Evolutionary conservation across 1,140 invertebrate genomes (phyloP).

Genomic region (Theocolax elegans): DNA sequence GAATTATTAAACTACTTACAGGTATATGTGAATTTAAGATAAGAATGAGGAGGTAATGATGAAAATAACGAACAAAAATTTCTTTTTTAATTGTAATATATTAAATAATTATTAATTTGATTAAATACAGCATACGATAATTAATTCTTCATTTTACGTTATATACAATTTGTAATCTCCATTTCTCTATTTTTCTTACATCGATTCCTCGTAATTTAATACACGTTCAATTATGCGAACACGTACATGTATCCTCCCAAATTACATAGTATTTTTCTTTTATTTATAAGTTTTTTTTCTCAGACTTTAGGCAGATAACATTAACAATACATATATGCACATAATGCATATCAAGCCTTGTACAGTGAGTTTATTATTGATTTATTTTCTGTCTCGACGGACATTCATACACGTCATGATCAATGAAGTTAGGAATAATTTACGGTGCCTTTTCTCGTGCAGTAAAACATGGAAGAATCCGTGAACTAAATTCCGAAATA

Average conservation of each 20-base stretch:
- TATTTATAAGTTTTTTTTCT: slow-evolving; percentile 42
- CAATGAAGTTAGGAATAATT: slow-evolving; percentile 26
- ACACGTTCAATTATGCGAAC: slow-evolving; percentile 17
- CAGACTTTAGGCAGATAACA: slow-evolving; percentile 40
- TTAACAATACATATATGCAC: slow-evolving; percentile 38
- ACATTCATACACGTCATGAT: slow-evolving; percentile 7
- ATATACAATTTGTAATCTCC: slow-evolving; percentile 54
- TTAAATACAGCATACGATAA: slow-evolving; percentile 59
- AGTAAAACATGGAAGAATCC: slow-evolving; percentile 6
- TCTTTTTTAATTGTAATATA: slow-evolving; percentile 54
- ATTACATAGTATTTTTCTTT: too few species aligned
- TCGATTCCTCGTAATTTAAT: slow-evolving; percentile 33
- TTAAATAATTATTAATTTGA: slow-evolving; percentile 60
- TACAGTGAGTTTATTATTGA: slow-evolving; percentile 30
- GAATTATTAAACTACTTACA: too few species aligned
- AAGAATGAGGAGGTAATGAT: too few species aligned
- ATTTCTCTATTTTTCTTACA: slow-evolving; percentile 44
- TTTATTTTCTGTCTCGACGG: slow-evolving; percentile 17
- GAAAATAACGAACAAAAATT: too few species aligned
- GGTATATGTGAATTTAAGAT: too few species aligned
- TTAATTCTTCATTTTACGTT: slow-evolving; percentile 56
- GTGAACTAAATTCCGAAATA: too few species aligned
- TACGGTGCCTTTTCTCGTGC: slow-evolving; percentile 32
- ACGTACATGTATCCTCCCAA: slow-evolving; percentile 2
- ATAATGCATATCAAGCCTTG: slow-evolving; percentile 36